Conservation (phyloP, 2,113 vertebrate species). For the Brachyistius frenatus region DNA sequence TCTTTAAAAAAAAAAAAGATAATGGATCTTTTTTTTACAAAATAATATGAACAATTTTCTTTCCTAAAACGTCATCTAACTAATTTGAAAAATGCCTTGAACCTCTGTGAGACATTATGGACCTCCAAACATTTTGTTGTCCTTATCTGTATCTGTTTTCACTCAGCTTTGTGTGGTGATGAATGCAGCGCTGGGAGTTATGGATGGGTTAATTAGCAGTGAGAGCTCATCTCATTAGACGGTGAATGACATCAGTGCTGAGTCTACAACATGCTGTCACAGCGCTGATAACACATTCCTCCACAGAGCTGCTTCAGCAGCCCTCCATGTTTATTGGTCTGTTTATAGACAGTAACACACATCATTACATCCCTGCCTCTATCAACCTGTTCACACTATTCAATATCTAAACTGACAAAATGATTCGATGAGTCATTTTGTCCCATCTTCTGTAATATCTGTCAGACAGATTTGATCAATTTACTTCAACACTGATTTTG, state of each 20-base stretch:
- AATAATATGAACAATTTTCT: neutral
- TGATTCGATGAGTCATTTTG: constrained; percentile 4
- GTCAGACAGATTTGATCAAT: neutral
- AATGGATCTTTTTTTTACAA: neutral
- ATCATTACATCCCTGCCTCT: constrained; percentile 16
- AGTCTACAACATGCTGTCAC: constrained; percentile 62
- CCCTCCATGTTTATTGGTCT: constrained; percentile 37
- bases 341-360: constrained; percentile 54
- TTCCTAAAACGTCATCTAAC: neutral
- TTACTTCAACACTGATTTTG: no score
- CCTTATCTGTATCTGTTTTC: constrained; percentile 54
- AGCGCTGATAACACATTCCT: constrained; percentile 75
- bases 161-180: constrained; percentile 60
- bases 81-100: constrained; percentile 2
- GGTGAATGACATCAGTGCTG: constrained; percentile 65
- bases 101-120: constrained; percentile 15
- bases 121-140: constrained; percentile 35
- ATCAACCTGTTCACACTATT: neutral
- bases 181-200: constrained; percentile 69
- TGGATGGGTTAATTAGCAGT: constrained; percentile 74
- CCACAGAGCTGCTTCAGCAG: constrained; percentile 58
- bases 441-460: neutral
- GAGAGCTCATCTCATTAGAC: constrained; percentile 79
- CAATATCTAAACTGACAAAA: constrained; percentile 20
- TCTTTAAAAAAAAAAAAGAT: no score